Percentiles rank a stretch among this genome's conserved stretches.
Conservation (phyloP, 2,113 vertebrate genomes). For the Cololabis saira region DNA sequence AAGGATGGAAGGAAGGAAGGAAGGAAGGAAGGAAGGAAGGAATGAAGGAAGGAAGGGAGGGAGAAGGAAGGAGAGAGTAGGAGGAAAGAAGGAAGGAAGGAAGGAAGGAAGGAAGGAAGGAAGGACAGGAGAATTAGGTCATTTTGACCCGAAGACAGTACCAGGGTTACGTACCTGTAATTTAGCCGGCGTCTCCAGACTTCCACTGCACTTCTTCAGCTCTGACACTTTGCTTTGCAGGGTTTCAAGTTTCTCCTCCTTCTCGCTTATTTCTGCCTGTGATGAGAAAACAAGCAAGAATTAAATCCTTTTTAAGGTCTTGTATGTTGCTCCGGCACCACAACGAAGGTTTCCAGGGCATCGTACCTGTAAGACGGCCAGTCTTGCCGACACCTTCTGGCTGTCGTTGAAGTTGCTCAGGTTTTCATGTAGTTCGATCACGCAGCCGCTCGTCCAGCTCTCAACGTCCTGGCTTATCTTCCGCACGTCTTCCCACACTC, state of each 20-base stretch:
- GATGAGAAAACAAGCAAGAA: conserved; percentile 11
- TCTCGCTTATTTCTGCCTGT: conserved; percentile 86
- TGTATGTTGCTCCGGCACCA: too few species aligned
- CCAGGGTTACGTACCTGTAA: conserved; percentile 90
- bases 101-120: too few species aligned
- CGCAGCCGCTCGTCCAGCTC: conserved; percentile 84
- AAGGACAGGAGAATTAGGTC: too few species aligned
- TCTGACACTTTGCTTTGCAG: conserved; percentile 87
- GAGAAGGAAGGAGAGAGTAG: too few species aligned
- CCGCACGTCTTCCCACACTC: conserved; percentile 90
- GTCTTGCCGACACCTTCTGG: conserved; percentile 80
- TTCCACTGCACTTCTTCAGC: conserved; percentile 84
- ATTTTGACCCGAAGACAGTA: too few species aligned
- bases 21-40: too few species aligned
- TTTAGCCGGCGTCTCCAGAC: conserved; percentile 86
- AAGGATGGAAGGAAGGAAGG: too few species aligned
- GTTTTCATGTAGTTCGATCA: conserved; percentile 87
- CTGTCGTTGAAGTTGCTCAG: conserved; percentile 87
- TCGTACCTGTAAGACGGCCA: conserved; percentile 87
- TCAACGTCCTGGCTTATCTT: conserved; percentile 88
- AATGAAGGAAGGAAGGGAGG: too few species aligned
- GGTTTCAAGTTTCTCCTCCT: conserved; percentile 85
- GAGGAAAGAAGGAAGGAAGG: too few species aligned
- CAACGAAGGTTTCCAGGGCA: too few species aligned
- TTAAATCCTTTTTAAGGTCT: neutral